Evolutionary conservation across 1,140 invertebrate species (phyloP), one percentile per base, ranked within the genome.

Genomic region (Macrosteles quadrilineatus): DNA sequence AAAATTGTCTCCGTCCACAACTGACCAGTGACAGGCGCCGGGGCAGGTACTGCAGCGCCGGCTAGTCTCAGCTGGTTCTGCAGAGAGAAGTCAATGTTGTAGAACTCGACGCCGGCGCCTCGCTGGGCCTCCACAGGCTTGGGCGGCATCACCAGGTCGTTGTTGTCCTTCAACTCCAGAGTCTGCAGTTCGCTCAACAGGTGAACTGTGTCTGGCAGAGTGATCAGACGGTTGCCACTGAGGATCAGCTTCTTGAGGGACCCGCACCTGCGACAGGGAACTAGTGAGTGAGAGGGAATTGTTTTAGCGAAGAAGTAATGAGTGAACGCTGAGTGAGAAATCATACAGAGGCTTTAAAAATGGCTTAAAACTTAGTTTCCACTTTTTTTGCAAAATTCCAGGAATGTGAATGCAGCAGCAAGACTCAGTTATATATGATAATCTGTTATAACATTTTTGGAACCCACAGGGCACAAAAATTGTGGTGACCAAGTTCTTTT

Each of bases 1-100:
- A n/a, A n/a, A n/a, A n/a, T n/a, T n/a, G n/a, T n/a, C n/a, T n/a
- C n/a, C n/a, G n/a, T n/a, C n/a, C n/a, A n/a, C n/a, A n/a, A n/a
- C n/a, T n/a, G 79, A 90, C 89, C 86, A 65, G 85, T 85, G 6
- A 87, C 82, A 57, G 90, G 87, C 64, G 85, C 82, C 27, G 92
- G 88, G 36, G 88, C 86, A 19, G 92, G 88, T 25, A 94, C 88
- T 65, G 90, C 90, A 12, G 96, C 96, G 1, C 97, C 97, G 59
- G 97, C 97, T 68, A 98, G 80, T 70, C 95, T 84, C 27, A 99
- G 79, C 78, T 99, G 97, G 78, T 94, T 94, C 84, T 96, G 94
- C 27, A 99, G 84, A 0, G 96, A 98, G 84, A 99, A 99, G 82
- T 99, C 98, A 67, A 99, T 98, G 76, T 99, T 99, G 80, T 99